These are phyloP conservation scores for Notoglanidium macrostoma DNA, from an alignment of 2,797 vertebrate genomes.

Conservation along the genomic window DNA sequence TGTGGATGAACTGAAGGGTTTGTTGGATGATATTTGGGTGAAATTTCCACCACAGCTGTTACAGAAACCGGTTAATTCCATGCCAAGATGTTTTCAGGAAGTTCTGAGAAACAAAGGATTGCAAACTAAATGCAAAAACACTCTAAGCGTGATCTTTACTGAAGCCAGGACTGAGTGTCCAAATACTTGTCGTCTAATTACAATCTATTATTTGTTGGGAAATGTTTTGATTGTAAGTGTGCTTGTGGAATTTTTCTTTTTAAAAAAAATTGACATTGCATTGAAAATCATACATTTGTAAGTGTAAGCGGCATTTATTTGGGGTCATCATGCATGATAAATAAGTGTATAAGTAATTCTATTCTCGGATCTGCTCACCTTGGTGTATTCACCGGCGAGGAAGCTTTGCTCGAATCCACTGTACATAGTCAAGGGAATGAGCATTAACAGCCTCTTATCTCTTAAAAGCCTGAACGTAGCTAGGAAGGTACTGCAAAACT, in stretches of 20 bases:
- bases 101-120: neutral
- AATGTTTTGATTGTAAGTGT: no score
- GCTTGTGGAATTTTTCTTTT: no score
- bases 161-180: neutral
- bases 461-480: slow-evolving; percentile 83
- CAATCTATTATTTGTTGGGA: no score
- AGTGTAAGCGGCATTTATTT: neutral
- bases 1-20: no score
- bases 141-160: neutral
- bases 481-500: slow-evolving; percentile 79
- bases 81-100: neutral
- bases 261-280: no score
- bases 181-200: neutral
- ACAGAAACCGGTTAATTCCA: neutral
- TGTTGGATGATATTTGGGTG: no score
- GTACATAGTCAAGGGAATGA: slow-evolving; percentile 90
- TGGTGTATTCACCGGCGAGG: slow-evolving; percentile 90
- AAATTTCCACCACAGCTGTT: neutral
- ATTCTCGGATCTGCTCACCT: slow-evolving; percentile 73
- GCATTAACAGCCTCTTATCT: slow-evolving; percentile 81
- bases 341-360: neutral
- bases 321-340: neutral
- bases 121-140: neutral
- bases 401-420: slow-evolving; percentile 94
- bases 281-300: neutral